Evolutionary conservation across 1,140 invertebrate species (phyloP).

Genomic region (Holcopasites calliopsidis): DNA sequence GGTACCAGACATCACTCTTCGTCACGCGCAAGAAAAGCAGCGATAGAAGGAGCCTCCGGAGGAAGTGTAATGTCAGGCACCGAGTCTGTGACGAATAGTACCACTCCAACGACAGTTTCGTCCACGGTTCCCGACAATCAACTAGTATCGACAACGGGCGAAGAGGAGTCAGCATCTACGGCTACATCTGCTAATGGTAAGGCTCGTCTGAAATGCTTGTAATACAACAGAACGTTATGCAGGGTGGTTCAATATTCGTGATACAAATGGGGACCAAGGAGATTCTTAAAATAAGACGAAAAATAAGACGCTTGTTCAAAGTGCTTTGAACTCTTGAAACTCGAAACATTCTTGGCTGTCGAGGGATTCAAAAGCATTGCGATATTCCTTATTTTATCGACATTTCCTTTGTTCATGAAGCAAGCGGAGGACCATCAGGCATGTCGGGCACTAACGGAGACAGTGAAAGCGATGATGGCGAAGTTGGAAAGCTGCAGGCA

Average conservation of each 20-base stretch:
- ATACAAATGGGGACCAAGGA: too few species aligned
- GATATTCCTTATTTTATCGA: not conserved
- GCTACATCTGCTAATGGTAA: conserved; percentile 71
- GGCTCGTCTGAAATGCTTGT: not conserved
- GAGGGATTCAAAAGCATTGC: too few species aligned
- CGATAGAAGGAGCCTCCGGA: conserved; percentile 70
- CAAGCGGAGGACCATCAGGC: conserved; percentile 75
- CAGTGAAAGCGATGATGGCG: conserved; percentile 89
- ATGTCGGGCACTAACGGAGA: conserved; percentile 75
- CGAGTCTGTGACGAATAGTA: conserved; percentile 71
- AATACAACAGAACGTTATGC: not conserved
- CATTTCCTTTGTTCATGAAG: conserved; percentile 44
- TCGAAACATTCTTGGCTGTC: too few species aligned
- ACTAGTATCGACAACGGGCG: conserved; percentile 67
- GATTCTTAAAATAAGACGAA: too few species aligned
- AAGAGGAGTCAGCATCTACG: conserved; percentile 72
- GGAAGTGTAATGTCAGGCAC: conserved; percentile 73
- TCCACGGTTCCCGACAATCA: conserved; percentile 68
- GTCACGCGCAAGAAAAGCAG: conserved; percentile 80
- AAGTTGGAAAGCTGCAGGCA: conserved; percentile 93
- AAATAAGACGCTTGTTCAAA: too few species aligned
- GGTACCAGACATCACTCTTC: conserved; percentile 81
- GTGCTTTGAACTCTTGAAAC: too few species aligned
- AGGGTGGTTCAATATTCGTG: too few species aligned
- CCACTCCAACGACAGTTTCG: conserved; percentile 70